A percentile compares a stretch with the other conserved stretches of the same genome.
These are phyloP conservation scores for Amblyopsis hoosieri DNA, from an alignment of 2,797 vertebrate genomes.

Conservation along the genomic window DNA sequence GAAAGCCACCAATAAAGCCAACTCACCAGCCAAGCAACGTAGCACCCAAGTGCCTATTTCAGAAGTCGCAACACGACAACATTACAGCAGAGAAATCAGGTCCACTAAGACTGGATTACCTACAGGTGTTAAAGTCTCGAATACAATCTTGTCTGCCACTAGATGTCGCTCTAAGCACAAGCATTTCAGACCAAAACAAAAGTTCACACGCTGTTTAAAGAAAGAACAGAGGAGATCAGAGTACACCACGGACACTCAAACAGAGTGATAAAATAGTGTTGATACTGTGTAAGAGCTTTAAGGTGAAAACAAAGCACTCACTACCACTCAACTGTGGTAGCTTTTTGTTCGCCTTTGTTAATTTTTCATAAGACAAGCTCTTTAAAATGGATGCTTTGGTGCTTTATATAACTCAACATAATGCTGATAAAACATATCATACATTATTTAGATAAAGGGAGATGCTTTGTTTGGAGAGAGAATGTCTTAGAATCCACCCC, in stretches of 20 bases:
- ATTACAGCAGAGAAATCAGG: conserved; percentile 4
- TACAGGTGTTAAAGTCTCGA: too few species aligned
- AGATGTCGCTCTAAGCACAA: too few species aligned
- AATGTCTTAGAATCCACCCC: conserved; percentile 12
- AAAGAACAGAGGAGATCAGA: too few species aligned
- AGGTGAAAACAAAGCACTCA: too few species aligned
- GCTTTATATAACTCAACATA: conserved; percentile 57
- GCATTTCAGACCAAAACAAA: too few species aligned
- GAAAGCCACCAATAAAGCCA: not conserved
- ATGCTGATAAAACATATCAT: conserved; percentile 34
- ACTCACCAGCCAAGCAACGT: conserved; percentile 3
- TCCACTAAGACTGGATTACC: conserved; percentile 2
- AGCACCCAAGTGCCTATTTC: conserved; percentile 20
- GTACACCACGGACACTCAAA: too few species aligned
- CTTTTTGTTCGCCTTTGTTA: too few species aligned
- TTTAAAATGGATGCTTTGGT: conserved; percentile 46
- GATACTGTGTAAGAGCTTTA: too few species aligned
- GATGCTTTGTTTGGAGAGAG: conserved; percentile 40
- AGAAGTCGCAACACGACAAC: conserved; percentile 2
- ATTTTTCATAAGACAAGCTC: conserved; percentile 1
- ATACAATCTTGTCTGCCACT: too few species aligned
- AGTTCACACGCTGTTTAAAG: too few species aligned
- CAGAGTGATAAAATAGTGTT: too few species aligned
- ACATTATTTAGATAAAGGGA: conserved; percentile 40
- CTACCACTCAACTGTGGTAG: too few species aligned